phyloP scores from a whole-genome alignment of 2,113 vertebrate genomes.

The Poeciliopsis turrubarensis region DNA sequence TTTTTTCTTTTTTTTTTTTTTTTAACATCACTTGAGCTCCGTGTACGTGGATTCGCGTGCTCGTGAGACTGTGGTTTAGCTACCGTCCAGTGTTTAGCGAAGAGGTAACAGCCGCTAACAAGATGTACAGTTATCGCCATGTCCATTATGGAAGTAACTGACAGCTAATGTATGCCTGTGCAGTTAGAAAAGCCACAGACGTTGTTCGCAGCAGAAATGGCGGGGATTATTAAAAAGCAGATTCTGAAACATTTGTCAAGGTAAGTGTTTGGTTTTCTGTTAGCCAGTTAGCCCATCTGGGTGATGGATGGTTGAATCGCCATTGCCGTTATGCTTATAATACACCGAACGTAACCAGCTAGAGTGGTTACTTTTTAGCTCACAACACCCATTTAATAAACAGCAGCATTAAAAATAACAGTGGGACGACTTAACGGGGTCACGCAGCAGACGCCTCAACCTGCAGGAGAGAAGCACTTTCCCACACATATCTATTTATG shows the following conservation, averaged over 20 bases:
- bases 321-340: background rate
- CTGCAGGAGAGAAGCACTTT: background rate
- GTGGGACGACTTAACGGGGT: background rate
- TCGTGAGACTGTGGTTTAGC: slow-evolving; percentile 14
- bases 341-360: too few relatives aligned
- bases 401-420: background rate
- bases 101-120: slow-evolving; percentile 42
- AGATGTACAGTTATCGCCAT: slow-evolving; percentile 50
- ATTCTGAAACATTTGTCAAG: slow-evolving; percentile 96
- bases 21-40: background rate
- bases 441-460: slow-evolving; percentile 18
- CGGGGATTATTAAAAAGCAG: slow-evolving; percentile 95
- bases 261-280: slow-evolving; percentile 76
- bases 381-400: background rate
- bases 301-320: slow-evolving; percentile 2
- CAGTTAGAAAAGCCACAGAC: background rate
- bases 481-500: background rate
- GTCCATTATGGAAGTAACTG: slow-evolving; percentile 2
- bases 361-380: background rate
- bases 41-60: background rate
- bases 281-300: slow-evolving; percentile 63
- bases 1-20: background rate
- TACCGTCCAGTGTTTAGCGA: slow-evolving; percentile 26
- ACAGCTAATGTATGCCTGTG: slow-evolving; percentile 26
- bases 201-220: slow-evolving; percentile 76